phyloP scores from a whole-genome alignment of 1,140 invertebrate species.

The Cyphomyrmex costatus region DNA sequence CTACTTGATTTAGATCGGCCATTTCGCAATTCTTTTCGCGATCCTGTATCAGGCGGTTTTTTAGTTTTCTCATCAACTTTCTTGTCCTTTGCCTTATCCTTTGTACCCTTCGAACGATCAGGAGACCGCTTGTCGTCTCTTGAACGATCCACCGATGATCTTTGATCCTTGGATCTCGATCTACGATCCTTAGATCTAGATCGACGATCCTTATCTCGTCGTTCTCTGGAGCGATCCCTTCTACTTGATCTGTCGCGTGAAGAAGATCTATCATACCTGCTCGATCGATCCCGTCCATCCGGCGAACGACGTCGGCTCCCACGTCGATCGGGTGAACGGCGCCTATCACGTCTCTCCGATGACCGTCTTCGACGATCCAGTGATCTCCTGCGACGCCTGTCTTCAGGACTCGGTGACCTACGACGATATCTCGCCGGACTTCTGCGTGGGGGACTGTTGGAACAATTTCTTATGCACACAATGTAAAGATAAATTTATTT shows the following conservation, averaged over 20 bases:
- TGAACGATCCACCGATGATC: conserved; percentile 79
- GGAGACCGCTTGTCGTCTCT: conserved; percentile 80
- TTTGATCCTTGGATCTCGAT: conserved; percentile 78
- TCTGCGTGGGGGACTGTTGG: conserved; percentile 82
- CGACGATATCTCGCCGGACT: conserved; percentile 83
- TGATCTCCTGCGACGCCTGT: conserved; percentile 82
- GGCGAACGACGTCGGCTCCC: conserved; percentile 87
- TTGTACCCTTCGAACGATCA: conserved; percentile 78
- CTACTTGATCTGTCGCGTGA: conserved; percentile 84
- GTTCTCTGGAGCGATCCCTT: conserved; percentile 82
- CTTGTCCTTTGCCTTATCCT: conserved; percentile 76
- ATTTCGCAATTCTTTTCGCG: conserved; percentile 84
- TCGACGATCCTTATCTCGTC: conserved; percentile 81
- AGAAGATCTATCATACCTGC: conserved; percentile 83
- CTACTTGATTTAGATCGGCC: conserved; percentile 86
- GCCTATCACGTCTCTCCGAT: conserved; percentile 82
- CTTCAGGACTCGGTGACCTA: conserved; percentile 83
- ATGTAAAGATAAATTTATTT: conserved; percentile 19
- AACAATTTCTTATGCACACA: conserved; percentile 17
- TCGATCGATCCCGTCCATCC: conserved; percentile 79
- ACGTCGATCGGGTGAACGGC: conserved; percentile 81
- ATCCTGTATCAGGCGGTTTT: conserved; percentile 73
- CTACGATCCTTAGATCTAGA: conserved; percentile 80
- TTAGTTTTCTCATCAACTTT: conserved; percentile 81
- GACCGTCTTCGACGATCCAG: conserved; percentile 83